phyloP scores from a whole-genome alignment of 1,140 invertebrate genomes.

The Ceratoteleas bidentatus region DNA sequence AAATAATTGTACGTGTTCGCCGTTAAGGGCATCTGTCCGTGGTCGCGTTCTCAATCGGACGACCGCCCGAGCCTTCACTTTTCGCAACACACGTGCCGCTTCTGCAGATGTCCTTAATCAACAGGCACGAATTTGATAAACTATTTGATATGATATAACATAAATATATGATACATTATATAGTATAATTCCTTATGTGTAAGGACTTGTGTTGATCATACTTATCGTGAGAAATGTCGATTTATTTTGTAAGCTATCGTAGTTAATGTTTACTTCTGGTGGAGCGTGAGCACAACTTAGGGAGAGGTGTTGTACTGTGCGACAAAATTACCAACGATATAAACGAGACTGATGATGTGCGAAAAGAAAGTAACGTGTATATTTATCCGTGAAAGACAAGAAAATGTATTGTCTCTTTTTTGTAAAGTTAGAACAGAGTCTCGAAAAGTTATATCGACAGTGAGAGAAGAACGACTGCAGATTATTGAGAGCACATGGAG shows the following conservation, averaged over 20 bases:
- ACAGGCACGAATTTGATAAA: conserved; percentile 45
- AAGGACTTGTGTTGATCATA: conserved; percentile 62
- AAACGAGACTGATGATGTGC: conserved; percentile 62
- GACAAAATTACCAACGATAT: conserved; percentile 64
- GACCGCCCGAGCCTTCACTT: conserved; percentile 28
- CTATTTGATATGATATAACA: conserved; percentile 51
- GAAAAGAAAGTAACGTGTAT: conserved; percentile 62
- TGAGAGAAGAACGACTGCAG: conserved; percentile 66
- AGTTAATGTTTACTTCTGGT: conserved; percentile 51
- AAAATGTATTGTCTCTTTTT: conserved; percentile 50
- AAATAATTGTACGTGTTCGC: conserved; percentile 64
- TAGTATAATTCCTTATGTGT: conserved; percentile 57
- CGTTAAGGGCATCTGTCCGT: conserved; percentile 52
- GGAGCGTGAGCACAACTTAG: conserved; percentile 27
- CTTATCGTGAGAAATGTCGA: conserved; percentile 63
- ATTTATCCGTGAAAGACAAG: conserved; percentile 52
- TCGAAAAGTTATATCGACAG: conserved; percentile 60
- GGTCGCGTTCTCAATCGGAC: neutral
- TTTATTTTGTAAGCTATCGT: conserved; percentile 60
- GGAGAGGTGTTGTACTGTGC: conserved; percentile 68
- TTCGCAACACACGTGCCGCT: conserved; percentile 37
- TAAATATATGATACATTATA: conserved; percentile 46
- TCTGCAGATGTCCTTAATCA: conserved; percentile 57
- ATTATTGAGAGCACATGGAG: conserved; percentile 51
- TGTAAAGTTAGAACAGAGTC: conserved; percentile 50